phyloP scores from a whole-genome alignment of 1,140 invertebrate species.

The Ceratina japonica region DNA sequence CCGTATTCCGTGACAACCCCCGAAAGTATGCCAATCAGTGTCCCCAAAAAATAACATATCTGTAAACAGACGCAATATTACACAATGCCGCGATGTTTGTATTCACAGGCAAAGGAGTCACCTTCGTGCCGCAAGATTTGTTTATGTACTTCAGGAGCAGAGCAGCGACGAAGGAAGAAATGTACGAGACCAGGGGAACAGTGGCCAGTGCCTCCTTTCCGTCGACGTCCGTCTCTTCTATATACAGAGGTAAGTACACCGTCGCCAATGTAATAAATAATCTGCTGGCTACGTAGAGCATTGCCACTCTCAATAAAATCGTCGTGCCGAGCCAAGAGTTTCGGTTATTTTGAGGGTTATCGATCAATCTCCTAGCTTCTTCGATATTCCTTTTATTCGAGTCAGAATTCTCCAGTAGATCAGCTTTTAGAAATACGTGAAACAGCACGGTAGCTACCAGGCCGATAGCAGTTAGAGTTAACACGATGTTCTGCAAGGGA shows the following conservation, averaged over 20 bases:
- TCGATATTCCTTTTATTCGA: conserved; percentile 41
- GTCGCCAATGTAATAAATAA: conserved; percentile 91
- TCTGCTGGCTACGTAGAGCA: conserved; percentile 89
- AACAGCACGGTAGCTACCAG: conserved; percentile 81
- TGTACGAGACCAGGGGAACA: conserved; percentile 91
- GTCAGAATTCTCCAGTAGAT: conserved; percentile 66
- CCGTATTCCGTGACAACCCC: conserved; percentile 71
- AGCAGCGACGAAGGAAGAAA: conserved; percentile 91
- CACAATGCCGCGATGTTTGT: background rate
- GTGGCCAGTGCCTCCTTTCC: conserved; percentile 87
- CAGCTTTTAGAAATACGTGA: conserved; percentile 79
- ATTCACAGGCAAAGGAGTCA: conserved; percentile 73
- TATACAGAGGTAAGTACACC: conserved; percentile 92
- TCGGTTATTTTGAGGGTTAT: conserved; percentile 24
- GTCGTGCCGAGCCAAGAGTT: conserved; percentile 65
- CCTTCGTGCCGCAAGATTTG: conserved; percentile 80
- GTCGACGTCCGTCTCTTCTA: conserved; percentile 84
- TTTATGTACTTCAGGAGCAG: conserved; percentile 87
- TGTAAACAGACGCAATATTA: conserved; percentile 25
- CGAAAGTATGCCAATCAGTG: conserved; percentile 71
- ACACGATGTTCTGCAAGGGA: conserved; percentile 79
- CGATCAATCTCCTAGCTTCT: conserved; percentile 31
- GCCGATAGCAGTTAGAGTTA: conserved; percentile 81
- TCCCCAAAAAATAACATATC: conserved; percentile 73
- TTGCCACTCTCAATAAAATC: conserved; percentile 71